Conservation (phyloP, 2,888 invertebrate genomes). For the Nesidiocoris tenuis region DNA sequence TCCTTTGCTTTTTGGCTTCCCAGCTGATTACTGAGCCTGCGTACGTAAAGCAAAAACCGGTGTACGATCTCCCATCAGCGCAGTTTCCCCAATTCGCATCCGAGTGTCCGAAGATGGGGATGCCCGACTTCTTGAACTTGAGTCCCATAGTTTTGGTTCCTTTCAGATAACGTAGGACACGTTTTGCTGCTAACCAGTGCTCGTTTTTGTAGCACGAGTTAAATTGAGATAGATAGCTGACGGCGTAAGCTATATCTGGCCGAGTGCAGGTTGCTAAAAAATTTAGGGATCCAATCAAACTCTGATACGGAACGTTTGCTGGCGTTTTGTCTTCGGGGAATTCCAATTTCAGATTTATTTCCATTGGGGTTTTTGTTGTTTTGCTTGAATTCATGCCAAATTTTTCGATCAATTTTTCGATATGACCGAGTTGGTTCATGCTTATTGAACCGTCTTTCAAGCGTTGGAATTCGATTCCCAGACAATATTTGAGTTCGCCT, state of each 20-base stretch:
- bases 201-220: background rate
- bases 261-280: constrained; percentile 23
- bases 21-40: constrained; percentile 14
- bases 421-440: background rate
- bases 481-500: background rate
- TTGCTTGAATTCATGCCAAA: background rate
- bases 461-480: background rate
- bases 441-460: background rate
- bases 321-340: background rate
- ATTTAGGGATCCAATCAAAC: constrained; percentile 47
- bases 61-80: too few relatives aligned
- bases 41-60: too few relatives aligned
- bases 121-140: background rate
- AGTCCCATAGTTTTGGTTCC: constrained; percentile 41
- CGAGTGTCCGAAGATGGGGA: background rate
- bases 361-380: background rate
- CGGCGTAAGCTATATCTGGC: constrained; percentile 31
- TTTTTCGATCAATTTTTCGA: background rate
- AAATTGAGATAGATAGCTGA: constrained; percentile 13
- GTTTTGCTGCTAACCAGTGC: constrained; percentile 46
- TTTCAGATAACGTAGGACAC: constrained; percentile 46
- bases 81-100: background rate
- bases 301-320: background rate
- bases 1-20: background rate
- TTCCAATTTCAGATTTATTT: background rate